Conservation (phyloP, 2,113 vertebrate species). For the Pomatorhinus ruficollis region DNA sequence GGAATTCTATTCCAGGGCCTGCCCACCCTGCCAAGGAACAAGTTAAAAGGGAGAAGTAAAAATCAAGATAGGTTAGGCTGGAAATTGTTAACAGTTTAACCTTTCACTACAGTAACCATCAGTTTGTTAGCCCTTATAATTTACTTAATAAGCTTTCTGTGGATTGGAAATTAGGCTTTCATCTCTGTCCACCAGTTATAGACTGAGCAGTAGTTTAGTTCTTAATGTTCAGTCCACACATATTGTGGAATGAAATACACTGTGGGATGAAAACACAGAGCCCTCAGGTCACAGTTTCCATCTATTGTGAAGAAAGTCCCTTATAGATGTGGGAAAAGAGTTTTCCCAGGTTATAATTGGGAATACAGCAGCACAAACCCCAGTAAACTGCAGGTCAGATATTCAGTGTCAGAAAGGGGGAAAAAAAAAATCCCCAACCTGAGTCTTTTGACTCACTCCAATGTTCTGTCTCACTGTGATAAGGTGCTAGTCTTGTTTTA, state of each 20-base stretch:
- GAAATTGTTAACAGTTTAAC: background rate
- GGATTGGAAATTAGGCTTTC: background rate
- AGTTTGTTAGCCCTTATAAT: background rate
- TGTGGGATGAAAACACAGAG: background rate
- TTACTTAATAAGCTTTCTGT: background rate
- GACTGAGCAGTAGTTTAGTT: too few species aligned
- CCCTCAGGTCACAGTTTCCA: background rate
- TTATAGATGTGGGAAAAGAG: background rate
- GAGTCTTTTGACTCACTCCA: background rate
- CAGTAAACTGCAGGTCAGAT: background rate
- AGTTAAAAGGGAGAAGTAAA: background rate
- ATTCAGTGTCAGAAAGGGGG: background rate
- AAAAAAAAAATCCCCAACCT: accelerated
- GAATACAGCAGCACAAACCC: background rate
- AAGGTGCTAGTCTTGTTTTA: slow-evolving; percentile 11
- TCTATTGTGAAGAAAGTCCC: background rate
- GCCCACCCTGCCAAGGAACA: accelerated
- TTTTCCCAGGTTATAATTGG: background rate
- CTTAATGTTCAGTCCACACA: too few species aligned
- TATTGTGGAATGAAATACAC: too few species aligned
- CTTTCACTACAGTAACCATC: background rate
- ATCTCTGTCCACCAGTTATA: background rate
- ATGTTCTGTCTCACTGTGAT: background rate
- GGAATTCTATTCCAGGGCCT: background rate
- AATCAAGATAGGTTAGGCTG: background rate